These are phyloP conservation scores for Clarias batrachus DNA, from an alignment of 2,113 vertebrate species.

Conservation along the genomic window DNA sequence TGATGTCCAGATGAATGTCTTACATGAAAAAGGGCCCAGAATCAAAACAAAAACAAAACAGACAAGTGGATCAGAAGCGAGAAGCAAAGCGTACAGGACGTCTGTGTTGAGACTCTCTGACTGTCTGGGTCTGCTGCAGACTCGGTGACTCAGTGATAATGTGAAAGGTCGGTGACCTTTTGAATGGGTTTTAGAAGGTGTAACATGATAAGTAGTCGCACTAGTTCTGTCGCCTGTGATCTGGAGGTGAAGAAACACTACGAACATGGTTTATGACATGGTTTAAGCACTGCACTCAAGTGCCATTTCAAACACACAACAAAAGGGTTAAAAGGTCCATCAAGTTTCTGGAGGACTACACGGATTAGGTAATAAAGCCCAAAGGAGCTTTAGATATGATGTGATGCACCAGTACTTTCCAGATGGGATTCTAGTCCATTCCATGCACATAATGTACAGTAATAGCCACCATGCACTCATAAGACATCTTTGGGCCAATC, in stretches of 20 bases:
- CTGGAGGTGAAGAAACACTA: constrained; percentile 37
- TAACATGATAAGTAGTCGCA: constrained; percentile 35
- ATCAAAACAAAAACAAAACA: background rate
- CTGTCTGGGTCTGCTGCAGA: background rate
- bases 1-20: constrained; percentile 46
- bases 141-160: constrained; percentile 26
- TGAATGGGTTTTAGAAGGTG: constrained; percentile 18
- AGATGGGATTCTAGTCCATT: background rate
- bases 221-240: constrained; percentile 25
- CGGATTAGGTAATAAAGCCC: background rate
- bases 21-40: constrained; percentile 17
- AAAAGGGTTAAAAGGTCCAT: constrained; percentile 40
- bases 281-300: constrained; percentile 42
- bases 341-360: background rate
- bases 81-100: background rate
- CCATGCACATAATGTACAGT: background rate
- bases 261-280: constrained; percentile 23
- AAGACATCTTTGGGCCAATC: background rate
- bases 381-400: background rate
- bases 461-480: background rate
- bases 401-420: background rate
- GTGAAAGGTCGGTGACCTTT: constrained; percentile 33
- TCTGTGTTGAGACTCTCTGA: background rate
- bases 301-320: constrained; percentile 44
- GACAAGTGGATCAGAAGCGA: background rate